Evolutionary conservation across 2,113 vertebrate species (phyloP), one percentile per base, ranked within the genome.

Genomic region (Polypterus bichir): DNA sequence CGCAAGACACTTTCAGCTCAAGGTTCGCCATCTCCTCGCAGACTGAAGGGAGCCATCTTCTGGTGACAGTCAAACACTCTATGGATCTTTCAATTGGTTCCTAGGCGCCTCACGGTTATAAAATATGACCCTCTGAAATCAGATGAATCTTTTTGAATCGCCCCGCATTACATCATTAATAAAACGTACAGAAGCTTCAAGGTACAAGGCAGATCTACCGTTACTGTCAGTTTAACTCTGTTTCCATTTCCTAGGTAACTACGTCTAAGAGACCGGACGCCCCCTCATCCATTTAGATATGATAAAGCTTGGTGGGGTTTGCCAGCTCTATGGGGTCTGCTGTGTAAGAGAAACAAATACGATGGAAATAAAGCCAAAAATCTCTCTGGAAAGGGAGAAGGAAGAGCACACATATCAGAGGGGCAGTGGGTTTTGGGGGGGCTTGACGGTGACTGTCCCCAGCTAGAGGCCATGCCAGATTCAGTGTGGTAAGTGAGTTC

Each of bases 161-260:
- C 27, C 27, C 27, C 27, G 27, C 27, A 27, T 27, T 27, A 27
- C 27, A 2, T 27, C 27, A 27, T 27, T 27, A 27, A 27, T 27
- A 27, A 27, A 27, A 27, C 27, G 27, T 27, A 27, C 2, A 1
- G 27, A 27, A 27, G 27, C 27, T 27, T 27, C 27, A 27, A 27
- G 27, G 27, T 52, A 8, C 51, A 52, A 52, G 51, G 51, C 51
- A 52, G 10, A 52, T 8, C 7, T 10, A 3, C 51, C 44, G 47
- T 9, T 9, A n/a, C 49, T 63, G 61, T 48, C 48, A 60, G 27
- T 65, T 57, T 57, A 45, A 45, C 53, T 64, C 66, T 60, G 65
- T 69, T 76, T 65, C 71, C 58, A 74, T 80, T 87, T 80, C 74
- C 81, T 74, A 82, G 72, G 82, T 80, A 84, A 87, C 81, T 59